These are phyloP conservation scores for Phaedon cochleariae DNA, from an alignment of 2,888 invertebrate species.

Conservation along the genomic window DNA sequence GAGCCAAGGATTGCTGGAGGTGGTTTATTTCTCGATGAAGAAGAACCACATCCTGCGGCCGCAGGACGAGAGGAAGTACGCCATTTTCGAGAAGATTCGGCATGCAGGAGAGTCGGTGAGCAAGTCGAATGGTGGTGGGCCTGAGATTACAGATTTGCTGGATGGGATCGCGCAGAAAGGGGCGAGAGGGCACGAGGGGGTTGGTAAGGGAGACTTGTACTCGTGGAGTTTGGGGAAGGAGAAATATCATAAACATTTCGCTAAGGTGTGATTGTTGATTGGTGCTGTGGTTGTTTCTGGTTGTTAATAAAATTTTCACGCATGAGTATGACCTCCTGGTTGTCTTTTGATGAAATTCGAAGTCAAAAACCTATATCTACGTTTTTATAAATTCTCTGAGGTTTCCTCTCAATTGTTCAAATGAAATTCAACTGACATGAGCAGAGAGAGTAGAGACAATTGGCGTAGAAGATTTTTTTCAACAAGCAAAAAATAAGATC, in stretches of 20 bases:
- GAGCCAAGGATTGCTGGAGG: conserved; percentile 75
- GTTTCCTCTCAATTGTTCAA: too few relatives aligned
- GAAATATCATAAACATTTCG: conserved; percentile 25
- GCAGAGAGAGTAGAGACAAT: too few relatives aligned
- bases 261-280: conserved; percentile 20
- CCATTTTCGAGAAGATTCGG: conserved; percentile 65
- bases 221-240: conserved; percentile 30
- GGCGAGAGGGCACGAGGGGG: conserved; percentile 32
- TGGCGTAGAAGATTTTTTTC: too few relatives aligned
- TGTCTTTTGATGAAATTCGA: not conserved
- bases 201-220: conserved; percentile 35
- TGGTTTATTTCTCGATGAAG: conserved; percentile 74
- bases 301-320: conserved; percentile 16
- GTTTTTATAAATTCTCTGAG: too few relatives aligned
- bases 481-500: too few relatives aligned
- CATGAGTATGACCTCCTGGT: too few relatives aligned
- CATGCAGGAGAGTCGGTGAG: conserved; percentile 46
- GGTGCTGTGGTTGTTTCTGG: conserved; percentile 11
- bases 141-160: conserved; percentile 57
- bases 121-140: conserved; percentile 45
- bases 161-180: conserved; percentile 51
- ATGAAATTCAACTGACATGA: too few relatives aligned
- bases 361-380: not conserved
- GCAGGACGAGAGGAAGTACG: conserved; percentile 73
- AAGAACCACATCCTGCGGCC: conserved; percentile 72